These are phyloP conservation scores for Azemiops feae DNA, from an alignment of 2,113 vertebrate species.

Conservation along the genomic window DNA sequence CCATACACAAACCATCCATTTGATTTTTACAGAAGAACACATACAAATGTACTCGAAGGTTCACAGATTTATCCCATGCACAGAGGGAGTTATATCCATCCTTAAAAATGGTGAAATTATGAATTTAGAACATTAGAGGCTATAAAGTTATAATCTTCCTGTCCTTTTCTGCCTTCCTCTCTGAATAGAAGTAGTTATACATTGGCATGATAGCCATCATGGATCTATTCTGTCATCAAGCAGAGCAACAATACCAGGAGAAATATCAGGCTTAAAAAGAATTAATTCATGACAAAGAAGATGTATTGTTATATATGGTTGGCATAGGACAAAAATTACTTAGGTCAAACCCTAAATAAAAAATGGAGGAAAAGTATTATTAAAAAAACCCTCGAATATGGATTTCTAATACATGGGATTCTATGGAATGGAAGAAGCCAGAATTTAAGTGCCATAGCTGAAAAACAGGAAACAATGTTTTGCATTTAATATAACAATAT, in stretches of 20 bases:
- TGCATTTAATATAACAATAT: not conserved
- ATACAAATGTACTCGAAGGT: not conserved
- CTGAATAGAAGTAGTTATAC: slow-evolving; percentile 12
- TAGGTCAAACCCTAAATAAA: not conserved
- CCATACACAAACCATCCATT: not conserved
- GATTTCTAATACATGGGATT: not conserved
- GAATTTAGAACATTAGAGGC: not conserved
- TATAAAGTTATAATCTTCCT: not conserved
- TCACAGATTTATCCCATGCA: not conserved
- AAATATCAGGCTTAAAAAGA: slow-evolving; percentile 36
- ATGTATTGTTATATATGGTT: not conserved
- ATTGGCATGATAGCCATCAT: slow-evolving; percentile 43
- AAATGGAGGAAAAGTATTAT: not conserved
- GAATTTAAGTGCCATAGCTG: not conserved
- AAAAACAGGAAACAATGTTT: not conserved
- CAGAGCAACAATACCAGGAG: not conserved
- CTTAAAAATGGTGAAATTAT: not conserved
- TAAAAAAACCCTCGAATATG: not conserved
- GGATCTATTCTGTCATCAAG: slow-evolving; percentile 24
- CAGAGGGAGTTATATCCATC: not conserved
- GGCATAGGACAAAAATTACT: not conserved
- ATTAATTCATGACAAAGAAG: slow-evolving; percentile 16
- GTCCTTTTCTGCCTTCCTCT: not conserved
- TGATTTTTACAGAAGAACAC: not conserved
- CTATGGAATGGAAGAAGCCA: not conserved